Evolutionary conservation across 2,888 invertebrate genomes (phyloP).

Genomic region (Sclerodermus sp.): DNA sequence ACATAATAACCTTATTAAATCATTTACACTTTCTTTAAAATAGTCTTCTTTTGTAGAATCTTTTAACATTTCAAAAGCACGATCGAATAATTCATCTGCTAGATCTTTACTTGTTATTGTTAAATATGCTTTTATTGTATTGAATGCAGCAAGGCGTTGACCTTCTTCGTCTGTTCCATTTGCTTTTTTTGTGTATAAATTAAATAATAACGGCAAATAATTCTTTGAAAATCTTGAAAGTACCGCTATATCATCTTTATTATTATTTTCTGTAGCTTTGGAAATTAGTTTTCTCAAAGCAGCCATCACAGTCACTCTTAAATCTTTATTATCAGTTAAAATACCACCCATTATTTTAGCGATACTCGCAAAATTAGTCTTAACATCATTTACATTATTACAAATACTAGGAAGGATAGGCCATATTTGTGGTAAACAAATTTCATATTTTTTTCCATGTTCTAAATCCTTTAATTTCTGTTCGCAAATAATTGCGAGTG

Average conservation of each 20-base stretch:
- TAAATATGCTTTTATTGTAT: constrained; percentile 79
- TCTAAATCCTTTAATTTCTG: constrained; percentile 65
- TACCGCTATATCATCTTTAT: constrained; percentile 64
- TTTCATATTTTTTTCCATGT: constrained; percentile 75
- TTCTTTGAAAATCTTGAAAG: constrained; percentile 85
- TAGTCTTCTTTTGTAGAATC: constrained; percentile 60
- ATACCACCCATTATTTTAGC: constrained; percentile 81
- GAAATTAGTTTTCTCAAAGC: constrained; percentile 77
- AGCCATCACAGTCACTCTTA: constrained; percentile 79
- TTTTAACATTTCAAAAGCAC: constrained; percentile 63
- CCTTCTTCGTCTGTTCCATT: constrained; percentile 70
- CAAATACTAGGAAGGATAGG: constrained; percentile 89
- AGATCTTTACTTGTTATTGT: constrained; percentile 66
- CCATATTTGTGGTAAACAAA: constrained; percentile 86
- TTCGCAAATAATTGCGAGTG: constrained; percentile 76
- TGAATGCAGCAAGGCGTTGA: constrained; percentile 74
- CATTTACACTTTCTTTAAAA: constrained; percentile 75
- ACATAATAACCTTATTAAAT: constrained; percentile 73
- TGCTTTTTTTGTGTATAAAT: constrained; percentile 77
- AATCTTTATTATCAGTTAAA: constrained; percentile 76
- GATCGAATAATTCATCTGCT: constrained; percentile 68
- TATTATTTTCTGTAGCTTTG: constrained; percentile 59
- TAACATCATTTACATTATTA: constrained; percentile 75
- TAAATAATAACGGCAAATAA: constrained; percentile 88
- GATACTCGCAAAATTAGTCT: constrained; percentile 67